Evolutionary conservation across 92 coral and sea anemone genomes (phyloP).

Genomic region (Blastomussa wellsi): DNA sequence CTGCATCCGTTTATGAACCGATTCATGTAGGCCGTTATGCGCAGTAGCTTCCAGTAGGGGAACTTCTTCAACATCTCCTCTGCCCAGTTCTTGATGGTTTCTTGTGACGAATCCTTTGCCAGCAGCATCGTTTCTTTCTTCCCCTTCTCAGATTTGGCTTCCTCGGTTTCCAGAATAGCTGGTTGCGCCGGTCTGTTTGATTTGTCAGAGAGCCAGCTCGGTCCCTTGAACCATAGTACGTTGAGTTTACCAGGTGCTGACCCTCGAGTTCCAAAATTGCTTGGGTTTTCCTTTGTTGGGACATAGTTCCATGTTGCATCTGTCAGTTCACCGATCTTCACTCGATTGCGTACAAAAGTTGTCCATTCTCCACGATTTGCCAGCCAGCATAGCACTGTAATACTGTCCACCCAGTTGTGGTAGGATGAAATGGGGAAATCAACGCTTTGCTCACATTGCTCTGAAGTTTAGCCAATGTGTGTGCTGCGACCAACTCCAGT

Average conservation of each 20-base stretch:
- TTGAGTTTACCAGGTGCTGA: constrained; percentile 42
- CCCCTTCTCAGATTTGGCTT: constrained; percentile 37
- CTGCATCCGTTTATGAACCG: constrained; percentile 55
- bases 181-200: constrained; percentile 55
- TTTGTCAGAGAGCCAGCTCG: constrained; percentile 48
- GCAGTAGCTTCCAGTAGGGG: constrained; percentile 50
- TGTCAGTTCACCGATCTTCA: constrained; percentile 50
- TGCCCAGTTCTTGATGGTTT: constrained; percentile 24
- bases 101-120: constrained; percentile 6
- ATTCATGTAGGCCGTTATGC: constrained; percentile 54
- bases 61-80: constrained; percentile 30
- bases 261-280: constrained; percentile 56
- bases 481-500: constrained; percentile 63
- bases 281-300: constrained; percentile 58
- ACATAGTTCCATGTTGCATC: constrained; percentile 40
- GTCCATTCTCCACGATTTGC: constrained; percentile 56
- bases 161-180: constrained; percentile 35
- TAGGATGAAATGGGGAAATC: constrained; percentile 11
- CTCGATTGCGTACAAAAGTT: constrained; percentile 50
- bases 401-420: constrained; percentile 64
- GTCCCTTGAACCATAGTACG: constrained; percentile 57
- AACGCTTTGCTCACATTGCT: constrained; percentile 36
- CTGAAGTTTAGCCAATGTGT: constrained; percentile 47
- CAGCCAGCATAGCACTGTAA: constrained; percentile 51
- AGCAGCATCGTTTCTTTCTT: constrained; percentile 30